Base-by-base conservation (phyloP, 2,113 vertebrate species). In the Brachypteracias leptosomus region DNA sequence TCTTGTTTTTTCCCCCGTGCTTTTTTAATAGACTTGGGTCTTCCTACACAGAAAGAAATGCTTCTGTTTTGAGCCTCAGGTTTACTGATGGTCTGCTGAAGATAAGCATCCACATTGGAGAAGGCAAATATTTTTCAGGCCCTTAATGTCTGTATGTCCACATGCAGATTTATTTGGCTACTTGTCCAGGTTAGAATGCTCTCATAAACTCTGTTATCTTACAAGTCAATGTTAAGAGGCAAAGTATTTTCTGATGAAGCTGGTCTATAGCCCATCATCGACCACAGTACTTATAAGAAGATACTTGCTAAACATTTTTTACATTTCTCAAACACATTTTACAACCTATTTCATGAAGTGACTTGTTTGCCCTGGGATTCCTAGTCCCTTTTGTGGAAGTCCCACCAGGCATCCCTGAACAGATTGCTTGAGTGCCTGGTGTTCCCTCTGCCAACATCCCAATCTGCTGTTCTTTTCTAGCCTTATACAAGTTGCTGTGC, bases 381-480 rank as follows among this genome's bases (percentile, higher is more conserved):
- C 10, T 11, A 33, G 6, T 59, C 7, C 5, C 16, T 36, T 33
- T 38, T 17, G 10, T 63, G 42, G 17, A 81, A 42, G 35, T 62
- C 31, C 25, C 14, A 33, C 25, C 26, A 31, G 36, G 9, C 25
- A 51, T 13, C 9, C 13, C 22, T 0, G 0, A 19, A n/a, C 47
- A 71, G 13, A 8, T 38, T 84, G 26, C 28, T 35, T 3, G 26
- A 38, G 35, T 44, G 26, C 28, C 24, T 73, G 47, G 25, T 2
- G 3, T 36, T 65, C 31, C n/a, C 31, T 80, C 20, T 21, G 63
- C 81, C 61, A 58, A 12, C 16, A 25, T 28, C n/a, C 18, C 29
- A 47, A 14, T 33, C 35, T 75, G 31, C 20, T 68, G 13, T 8
- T 58, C 17, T 51, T 57, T 16, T 18, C n/a, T 47, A 22, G 16